A percentile compares a stretch with the other conserved stretches of the same genome.
phyloP scores from a whole-genome alignment of 2,888 invertebrate species.

The Tetragonisca angustula region DNA sequence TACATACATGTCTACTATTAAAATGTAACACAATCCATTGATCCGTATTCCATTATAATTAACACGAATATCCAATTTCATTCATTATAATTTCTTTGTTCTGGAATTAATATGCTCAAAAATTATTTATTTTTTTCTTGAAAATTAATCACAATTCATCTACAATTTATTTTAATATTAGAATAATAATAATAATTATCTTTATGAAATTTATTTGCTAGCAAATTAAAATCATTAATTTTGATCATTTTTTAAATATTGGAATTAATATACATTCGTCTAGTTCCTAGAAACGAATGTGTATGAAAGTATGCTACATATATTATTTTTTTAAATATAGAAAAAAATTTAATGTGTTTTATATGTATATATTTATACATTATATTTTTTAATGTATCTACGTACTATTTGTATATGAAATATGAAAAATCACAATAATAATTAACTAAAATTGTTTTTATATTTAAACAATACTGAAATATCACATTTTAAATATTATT shows the following conservation, averaged over 20 bases:
- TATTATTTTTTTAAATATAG: too few relatives aligned
- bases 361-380: too few relatives aligned
- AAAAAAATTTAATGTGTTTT: too few relatives aligned
- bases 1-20: slow-evolving; percentile 20
- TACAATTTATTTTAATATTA: slow-evolving; percentile 29
- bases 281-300: too few relatives aligned
- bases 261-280: too few relatives aligned
- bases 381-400: too few relatives aligned
- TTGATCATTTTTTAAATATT: too few relatives aligned
- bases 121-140: not conserved
- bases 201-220: slow-evolving; percentile 62
- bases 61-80: slow-evolving; percentile 32
- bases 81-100: slow-evolving; percentile 31
- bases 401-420: too few relatives aligned
- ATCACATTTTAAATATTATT: slow-evolving; percentile 72
- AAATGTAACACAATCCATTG: slow-evolving; percentile 43
- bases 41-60: slow-evolving; percentile 37
- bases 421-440: not conserved
- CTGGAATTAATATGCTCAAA: not conserved
- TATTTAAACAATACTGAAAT: not conserved
- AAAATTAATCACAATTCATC: not conserved
- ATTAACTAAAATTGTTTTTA: not conserved
- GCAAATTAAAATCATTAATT: too few relatives aligned
- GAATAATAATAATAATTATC: slow-evolving; percentile 64
- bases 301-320: too few relatives aligned